These are phyloP conservation scores for Clanis bilineata DNA, from an alignment of 2,888 invertebrate genomes.

Conservation along the genomic window DNA sequence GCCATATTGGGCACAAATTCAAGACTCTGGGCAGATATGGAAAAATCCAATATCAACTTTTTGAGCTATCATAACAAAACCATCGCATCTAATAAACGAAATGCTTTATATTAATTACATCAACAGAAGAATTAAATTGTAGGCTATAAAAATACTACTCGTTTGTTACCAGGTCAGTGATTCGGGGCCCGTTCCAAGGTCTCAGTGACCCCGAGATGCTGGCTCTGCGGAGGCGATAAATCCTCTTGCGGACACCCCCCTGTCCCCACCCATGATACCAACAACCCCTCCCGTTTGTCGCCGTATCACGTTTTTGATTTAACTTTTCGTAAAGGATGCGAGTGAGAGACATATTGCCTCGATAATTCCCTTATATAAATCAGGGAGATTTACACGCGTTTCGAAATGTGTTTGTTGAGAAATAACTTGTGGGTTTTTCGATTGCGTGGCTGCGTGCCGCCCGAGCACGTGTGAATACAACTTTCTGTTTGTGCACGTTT, in stretches of 20 bases:
- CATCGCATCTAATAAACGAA: background rate
- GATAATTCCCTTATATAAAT: constrained; percentile 40
- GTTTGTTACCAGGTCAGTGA: constrained; percentile 8
- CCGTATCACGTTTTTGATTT: constrained; percentile 71
- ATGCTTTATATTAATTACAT: background rate
- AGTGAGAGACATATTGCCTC: constrained; percentile 49
- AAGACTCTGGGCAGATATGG: too few species aligned
- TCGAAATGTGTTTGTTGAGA: constrained; percentile 27
- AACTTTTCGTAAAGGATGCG: constrained; percentile 57
- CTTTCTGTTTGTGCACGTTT: background rate
- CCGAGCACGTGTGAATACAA: background rate
- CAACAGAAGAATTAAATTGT: background rate
- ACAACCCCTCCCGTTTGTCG: constrained; percentile 50
- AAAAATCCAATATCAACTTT: too few species aligned
- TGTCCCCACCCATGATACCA: constrained; percentile 20
- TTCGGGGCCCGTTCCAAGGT: constrained; percentile 4
- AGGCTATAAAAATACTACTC: constrained; percentile 1
- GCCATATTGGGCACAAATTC: too few species aligned
- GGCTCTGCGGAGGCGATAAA: constrained; percentile 58
- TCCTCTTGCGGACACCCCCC: constrained; percentile 53
- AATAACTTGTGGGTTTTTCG: constrained; percentile 26
- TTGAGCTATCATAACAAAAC: background rate
- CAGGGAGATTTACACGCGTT: constrained; percentile 21
- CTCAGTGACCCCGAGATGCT: constrained; percentile 18
- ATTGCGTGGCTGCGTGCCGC: background rate